A percentile compares a stretch with the other conserved stretches of the same genome.
Evolutionary conservation across 2,113 vertebrate genomes (phyloP).

Genomic region (Clarias macrocephalus): DNA sequence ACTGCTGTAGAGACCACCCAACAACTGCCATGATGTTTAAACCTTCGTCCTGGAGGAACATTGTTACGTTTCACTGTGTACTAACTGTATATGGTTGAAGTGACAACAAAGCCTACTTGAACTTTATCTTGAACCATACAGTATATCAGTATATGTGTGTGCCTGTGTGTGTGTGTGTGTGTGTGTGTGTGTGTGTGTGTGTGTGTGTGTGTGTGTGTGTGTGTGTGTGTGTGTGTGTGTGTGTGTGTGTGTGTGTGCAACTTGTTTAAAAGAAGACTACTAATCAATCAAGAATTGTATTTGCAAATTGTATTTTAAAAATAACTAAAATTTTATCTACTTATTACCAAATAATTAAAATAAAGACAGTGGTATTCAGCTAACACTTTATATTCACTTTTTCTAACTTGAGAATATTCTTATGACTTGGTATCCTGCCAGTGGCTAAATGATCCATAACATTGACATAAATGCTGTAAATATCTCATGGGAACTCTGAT

Average conservation of each 20-base stretch:
- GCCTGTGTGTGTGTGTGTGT: too few relatives aligned
- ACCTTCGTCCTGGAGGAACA: too few relatives aligned
- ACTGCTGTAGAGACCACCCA: not conserved
- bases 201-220: too few relatives aligned
- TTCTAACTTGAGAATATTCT: not conserved
- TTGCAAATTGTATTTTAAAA: not conserved
- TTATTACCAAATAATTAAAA: not conserved
- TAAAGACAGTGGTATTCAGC: not conserved
- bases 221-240: too few relatives aligned
- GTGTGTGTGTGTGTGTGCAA: not conserved
- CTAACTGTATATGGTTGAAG: too few relatives aligned
- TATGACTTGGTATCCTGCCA: not conserved
- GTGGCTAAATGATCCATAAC: too few relatives aligned
- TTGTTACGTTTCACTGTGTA: too few relatives aligned
- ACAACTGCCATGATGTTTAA: not conserved
- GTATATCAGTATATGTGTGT: too few relatives aligned
- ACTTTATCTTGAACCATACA: too few relatives aligned
- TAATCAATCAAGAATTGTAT: not conserved
- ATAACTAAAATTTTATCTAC: not conserved
- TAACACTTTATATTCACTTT: not conserved
- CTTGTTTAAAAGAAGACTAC: not conserved
- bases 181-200: too few relatives aligned
- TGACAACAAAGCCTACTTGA: too few relatives aligned
- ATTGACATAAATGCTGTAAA: too few relatives aligned
- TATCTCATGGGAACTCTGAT: not conserved